Percentiles rank a stretch among this genome's conserved stretches.
Conservation (phyloP, 1,140 invertebrate genomes). For the Hestina assimilis region DNA sequence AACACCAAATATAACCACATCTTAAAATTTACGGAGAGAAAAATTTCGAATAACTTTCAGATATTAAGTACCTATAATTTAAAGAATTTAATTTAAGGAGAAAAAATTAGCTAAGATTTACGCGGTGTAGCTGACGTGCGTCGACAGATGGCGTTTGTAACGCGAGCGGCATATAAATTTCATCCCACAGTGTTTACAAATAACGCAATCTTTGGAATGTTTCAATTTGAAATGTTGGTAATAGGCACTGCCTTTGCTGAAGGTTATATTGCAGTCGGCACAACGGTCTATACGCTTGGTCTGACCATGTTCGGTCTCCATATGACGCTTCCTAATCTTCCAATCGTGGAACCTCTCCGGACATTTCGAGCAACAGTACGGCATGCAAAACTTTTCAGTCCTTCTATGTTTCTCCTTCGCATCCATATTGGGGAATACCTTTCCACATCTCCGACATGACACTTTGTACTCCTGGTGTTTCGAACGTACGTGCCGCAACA, state of each 20-base stretch:
- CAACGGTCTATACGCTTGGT: slow-evolving; percentile 46
- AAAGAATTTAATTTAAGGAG: no score
- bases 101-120: neutral
- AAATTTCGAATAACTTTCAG: no score
- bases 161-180: slow-evolving; percentile 56
- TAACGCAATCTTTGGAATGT: slow-evolving; percentile 54
- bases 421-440: slow-evolving; percentile 59
- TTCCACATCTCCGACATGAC: slow-evolving; percentile 49
- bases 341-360: slow-evolving; percentile 59
- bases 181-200: slow-evolving; percentile 61
- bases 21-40: no score
- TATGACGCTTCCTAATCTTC: slow-evolving; percentile 49
- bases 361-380: slow-evolving; percentile 60
- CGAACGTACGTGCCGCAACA: slow-evolving; percentile 50
- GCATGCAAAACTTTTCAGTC: slow-evolving; percentile 59
- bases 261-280: slow-evolving; percentile 54
- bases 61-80: no score
- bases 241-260: slow-evolving; percentile 47
- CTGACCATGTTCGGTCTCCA: slow-evolving; percentile 55
- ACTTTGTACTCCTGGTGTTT: slow-evolving; percentile 63
- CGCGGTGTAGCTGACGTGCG: slow-evolving; percentile 23
- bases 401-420: slow-evolving; percentile 57
- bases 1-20: no score
- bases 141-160: slow-evolving; percentile 51
- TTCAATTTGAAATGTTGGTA: slow-evolving; percentile 61